Evolutionary conservation across 2,797 vertebrate species (phyloP).

Genomic region (Chelon labrosus): DNA sequence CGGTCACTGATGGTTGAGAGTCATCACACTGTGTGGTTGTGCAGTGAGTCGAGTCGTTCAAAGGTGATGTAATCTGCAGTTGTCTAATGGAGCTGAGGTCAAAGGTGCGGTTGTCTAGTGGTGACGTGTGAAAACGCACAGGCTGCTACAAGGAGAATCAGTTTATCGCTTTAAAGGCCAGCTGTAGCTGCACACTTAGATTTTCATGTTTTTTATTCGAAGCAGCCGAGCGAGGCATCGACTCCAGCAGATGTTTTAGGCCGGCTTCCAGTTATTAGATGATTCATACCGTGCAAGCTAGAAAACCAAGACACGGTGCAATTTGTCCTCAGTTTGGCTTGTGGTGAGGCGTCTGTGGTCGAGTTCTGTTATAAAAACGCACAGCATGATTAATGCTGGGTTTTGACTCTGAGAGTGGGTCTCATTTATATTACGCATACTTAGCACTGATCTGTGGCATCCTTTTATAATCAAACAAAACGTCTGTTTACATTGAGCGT

Average conservation of each 20-base stretch:
- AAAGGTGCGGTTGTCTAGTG: conserved; percentile 17
- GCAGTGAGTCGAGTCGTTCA: conserved; percentile 8
- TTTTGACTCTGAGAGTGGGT: neutral
- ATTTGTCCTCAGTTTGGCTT: neutral
- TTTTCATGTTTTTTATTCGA: neutral
- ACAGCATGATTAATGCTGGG: neutral
- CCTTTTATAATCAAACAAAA: conserved; percentile 1
- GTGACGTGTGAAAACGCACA: conserved; percentile 2
- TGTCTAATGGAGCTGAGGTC: conserved; percentile 25
- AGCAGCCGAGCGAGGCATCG: neutral
- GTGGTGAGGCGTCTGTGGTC: neutral
- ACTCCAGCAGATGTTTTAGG: neutral
- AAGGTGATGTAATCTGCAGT: conserved; percentile 34
- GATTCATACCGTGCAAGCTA: neutral
- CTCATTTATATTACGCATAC: neutral
- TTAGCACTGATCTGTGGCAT: neutral
- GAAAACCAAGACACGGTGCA: neutral
- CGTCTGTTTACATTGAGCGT: neutral
- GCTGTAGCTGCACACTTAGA: neutral
- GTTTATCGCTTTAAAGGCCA: neutral
- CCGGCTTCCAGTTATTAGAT: neutral
- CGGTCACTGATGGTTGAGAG: neutral
- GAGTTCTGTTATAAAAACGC: neutral
- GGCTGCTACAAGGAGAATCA: neutral
- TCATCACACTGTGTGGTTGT: conserved; percentile 10